Evolutionary conservation across 2,113 vertebrate genomes (phyloP).

Genomic region (Phoxinus phoxinus): DNA sequence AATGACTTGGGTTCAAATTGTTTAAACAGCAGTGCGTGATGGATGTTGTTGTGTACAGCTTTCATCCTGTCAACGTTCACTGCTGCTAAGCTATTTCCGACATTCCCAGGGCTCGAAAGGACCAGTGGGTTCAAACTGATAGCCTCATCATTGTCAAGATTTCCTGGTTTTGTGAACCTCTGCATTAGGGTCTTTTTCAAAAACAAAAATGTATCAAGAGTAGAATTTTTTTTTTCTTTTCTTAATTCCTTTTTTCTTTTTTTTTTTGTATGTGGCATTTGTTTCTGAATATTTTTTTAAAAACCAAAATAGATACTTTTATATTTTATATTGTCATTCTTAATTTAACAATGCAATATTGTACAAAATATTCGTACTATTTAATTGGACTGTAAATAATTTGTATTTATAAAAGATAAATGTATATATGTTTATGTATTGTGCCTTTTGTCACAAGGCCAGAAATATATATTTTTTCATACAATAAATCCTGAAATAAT

Average conservation of each 20-base stretch:
- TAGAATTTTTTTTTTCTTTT: slow-evolving; percentile 13
- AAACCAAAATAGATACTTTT: slow-evolving; percentile 73
- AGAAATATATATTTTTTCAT: slow-evolving; percentile 78
- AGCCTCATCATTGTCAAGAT: slow-evolving; percentile 36
- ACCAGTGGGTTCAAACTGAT: slow-evolving; percentile 12
- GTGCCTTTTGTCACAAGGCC: slow-evolving; percentile 66
- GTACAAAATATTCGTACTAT: slow-evolving; percentile 72
- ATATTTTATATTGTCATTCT: slow-evolving; percentile 57
- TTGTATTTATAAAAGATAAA: slow-evolving; percentile 80
- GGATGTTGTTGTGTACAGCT: slow-evolving; percentile 46
- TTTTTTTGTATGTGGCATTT: slow-evolving; percentile 23
- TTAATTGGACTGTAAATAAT: slow-evolving; percentile 77
- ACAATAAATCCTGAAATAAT: slow-evolving; percentile 75
- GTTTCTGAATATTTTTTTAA: neutral
- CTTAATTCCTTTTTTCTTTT: neutral
- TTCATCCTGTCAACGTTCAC: slow-evolving; percentile 16
- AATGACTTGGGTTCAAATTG: slow-evolving; percentile 19
- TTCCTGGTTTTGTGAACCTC: slow-evolving; percentile 42
- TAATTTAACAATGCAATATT: slow-evolving; percentile 81
- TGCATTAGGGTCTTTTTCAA: slow-evolving; percentile 37
- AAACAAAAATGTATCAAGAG: slow-evolving; percentile 36
- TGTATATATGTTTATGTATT: slow-evolving; percentile 76
- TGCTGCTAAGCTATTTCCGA: slow-evolving; percentile 42
- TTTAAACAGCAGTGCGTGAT: slow-evolving; percentile 42
- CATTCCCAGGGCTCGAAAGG: slow-evolving; percentile 46